Conservation (phyloP, 2,888 invertebrate species). For the Polydesmus complanatus region DNA sequence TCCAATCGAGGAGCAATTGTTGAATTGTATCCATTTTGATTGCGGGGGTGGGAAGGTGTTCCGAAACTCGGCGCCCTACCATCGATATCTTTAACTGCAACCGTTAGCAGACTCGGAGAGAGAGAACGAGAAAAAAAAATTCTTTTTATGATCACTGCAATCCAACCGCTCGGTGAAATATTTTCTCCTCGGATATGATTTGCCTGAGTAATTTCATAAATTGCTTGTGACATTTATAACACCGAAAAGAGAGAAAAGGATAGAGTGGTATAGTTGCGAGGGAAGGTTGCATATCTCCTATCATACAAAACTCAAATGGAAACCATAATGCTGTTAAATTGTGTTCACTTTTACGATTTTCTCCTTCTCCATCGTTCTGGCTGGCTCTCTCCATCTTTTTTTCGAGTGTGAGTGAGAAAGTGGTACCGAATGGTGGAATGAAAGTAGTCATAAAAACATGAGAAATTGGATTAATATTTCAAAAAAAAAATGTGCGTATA, state of each 20-base stretch:
- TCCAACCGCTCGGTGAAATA: constrained; percentile 2
- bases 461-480: constrained; percentile 18
- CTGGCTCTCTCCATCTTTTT: neutral
- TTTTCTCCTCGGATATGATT: constrained; percentile 15
- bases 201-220: constrained; percentile 19
- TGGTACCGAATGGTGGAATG: constrained; percentile 10
- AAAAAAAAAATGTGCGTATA: constrained; percentile 10
- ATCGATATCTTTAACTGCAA: too few relatives aligned
- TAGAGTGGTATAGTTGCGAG: neutral
- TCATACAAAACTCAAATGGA: constrained; percentile 15
- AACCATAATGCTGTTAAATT: constrained; percentile 16
- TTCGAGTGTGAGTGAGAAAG: too few relatives aligned
- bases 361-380: too few relatives aligned
- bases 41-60: too few relatives aligned
- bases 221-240: constrained; percentile 18
- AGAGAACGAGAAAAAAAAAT: too few relatives aligned
- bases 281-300: neutral
- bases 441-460: constrained; percentile 17
- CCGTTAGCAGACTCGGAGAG: too few relatives aligned
- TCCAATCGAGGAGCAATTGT: too few relatives aligned
- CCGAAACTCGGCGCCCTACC: too few relatives aligned
- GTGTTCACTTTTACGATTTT: constrained; percentile 17
- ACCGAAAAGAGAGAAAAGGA: neutral
- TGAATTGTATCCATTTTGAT: too few relatives aligned
- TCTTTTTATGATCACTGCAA: constrained; percentile 11